Percentiles rank a stretch among this genome's conserved stretches.
Conservation (phyloP, 2,888 invertebrate genomes). For the Parelbella ahira region DNA sequence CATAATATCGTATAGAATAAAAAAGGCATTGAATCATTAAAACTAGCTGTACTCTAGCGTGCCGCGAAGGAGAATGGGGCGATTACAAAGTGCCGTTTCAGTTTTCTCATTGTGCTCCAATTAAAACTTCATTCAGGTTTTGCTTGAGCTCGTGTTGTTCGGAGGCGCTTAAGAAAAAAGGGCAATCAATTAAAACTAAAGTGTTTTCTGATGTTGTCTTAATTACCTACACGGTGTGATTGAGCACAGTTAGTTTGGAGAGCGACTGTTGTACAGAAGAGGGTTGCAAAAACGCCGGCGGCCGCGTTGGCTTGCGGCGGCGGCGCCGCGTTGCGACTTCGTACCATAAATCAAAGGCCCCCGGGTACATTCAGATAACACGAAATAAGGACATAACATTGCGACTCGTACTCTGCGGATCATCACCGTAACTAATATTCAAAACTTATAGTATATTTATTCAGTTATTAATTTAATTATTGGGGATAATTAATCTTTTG, state of each 20-base stretch:
- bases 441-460: too few relatives aligned
- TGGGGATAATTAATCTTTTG: too few relatives aligned
- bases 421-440: constrained; percentile 47
- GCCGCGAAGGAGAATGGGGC: constrained; percentile 21
- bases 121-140: constrained; percentile 26
- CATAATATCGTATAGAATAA: constrained; percentile 1
- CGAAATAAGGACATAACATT: constrained; percentile 57
- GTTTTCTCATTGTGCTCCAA: constrained; percentile 26
- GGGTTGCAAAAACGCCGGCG: constrained; percentile 61
- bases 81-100: constrained; percentile 24
- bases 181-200: constrained; percentile 22
- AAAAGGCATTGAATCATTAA: constrained; percentile 22
- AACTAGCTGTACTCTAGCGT: constrained; percentile 23
- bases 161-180: constrained; percentile 20
- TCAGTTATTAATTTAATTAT: too few relatives aligned
- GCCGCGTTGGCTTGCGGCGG: constrained; percentile 36
- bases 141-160: constrained; percentile 20
- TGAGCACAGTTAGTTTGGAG: constrained; percentile 41
- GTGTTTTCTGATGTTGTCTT: constrained; percentile 25
- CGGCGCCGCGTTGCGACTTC: constrained; percentile 55
- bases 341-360: constrained; percentile 73
- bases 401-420: constrained; percentile 42
- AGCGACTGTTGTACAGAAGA: constrained; percentile 42
- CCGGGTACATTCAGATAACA: constrained; percentile 59
- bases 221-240: constrained; percentile 40